Evolutionary conservation across 30 jellyfish, hydroid and myxozoan species (phyloP), one percentile per base, ranked within the genome.

Genomic region (Hydractinia symbiolongicarpus): DNA sequence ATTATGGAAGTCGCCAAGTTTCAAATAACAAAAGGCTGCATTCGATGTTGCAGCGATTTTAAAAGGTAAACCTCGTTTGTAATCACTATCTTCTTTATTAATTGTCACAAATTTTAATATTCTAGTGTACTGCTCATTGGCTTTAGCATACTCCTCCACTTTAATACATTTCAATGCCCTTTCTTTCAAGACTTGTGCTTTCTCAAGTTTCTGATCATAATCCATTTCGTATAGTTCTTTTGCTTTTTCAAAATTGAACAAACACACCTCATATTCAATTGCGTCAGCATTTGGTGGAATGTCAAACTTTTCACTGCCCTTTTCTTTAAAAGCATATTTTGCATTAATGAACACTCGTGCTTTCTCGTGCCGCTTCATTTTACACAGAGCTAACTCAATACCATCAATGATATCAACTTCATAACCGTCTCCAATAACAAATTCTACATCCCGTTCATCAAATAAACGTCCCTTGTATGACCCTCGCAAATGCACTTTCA

Each of bases 161-260:
- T 84, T 58, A 21, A 53, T 60, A 14, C 76, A 55, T 52, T 49
- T 21, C 54, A 57, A 67, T 5, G 85, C 85, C 19, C 85, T 81
- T 15, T 82, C 95, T 78, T 90, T 90, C 54, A 86, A 82, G n/a
- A 66, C 58, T 66, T 82, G 79, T 16, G 95, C 72, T 67, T 79
- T 53, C 67, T 77, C 94, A 13, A 90, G 58, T 72, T 85, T 90
- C 58, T 90, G 91, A 9, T 86, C 95, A 17, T 78, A 40, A 21
- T 90, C 96, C 97, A 90, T 86, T 78, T 90, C 95, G 82, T 86
- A 90, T 44, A 82, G 4, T 78, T 90, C 97, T 72, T 76, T 86
- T 11, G 91, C 95, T 68, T 86, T 90, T 61, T 90, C 97, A 81
- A 90, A 90, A 51, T 79, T 40, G 20, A 83, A 75, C 67, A 90